Evolutionary conservation across 1,140 invertebrate genomes (phyloP), one percentile per base, ranked within the genome.

Genomic region (Stenopsyche tienmushanensis): DNA sequence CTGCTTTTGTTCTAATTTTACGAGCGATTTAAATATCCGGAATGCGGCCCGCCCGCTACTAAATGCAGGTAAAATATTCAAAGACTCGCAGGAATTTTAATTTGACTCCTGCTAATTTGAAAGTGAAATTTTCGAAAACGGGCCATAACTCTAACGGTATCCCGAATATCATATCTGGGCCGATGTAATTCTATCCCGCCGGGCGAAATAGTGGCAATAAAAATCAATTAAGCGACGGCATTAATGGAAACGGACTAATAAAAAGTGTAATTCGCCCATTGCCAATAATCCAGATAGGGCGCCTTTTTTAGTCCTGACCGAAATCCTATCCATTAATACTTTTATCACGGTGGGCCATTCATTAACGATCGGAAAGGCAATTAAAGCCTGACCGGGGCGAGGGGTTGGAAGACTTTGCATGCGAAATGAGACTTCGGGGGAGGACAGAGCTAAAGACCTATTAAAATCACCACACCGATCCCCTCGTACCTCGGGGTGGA

Each of bases 361-460:
- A 70, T 70, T 70, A 70, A 66, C 60, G 67, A 70, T 70, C 67
- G 67, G 67, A 66, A 64, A 66, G 62, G 67, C 67, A 70, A 70
- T 70, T 70, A 70, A 70, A 59, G 47, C 53, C 54, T 62, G 64
- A 64, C 64, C 66, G 26, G 44, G 52, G 23, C 39, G 62, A 24
- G 60, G 47, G 65, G 66, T 42, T 20, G 63, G 42, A 64, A 70
- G 64, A 64, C 59, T 70, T 70, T 70, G 67, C 67, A 70, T 70
- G 49, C 64, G 60, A 64, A 66, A 70, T 70, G 59, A 70, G 64
- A n/a, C 18, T 41, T 25, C n/a, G 26, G 50, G 47, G 41, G 15
- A 23, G 44, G 50, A 55, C 42, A 44, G 57, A 41, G 42, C 62
- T 64, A 55, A 63, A 64, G 47, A 57, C 54, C 66, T 63, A 58